A percentile compares a stretch with the other conserved stretches of the same genome.
Evolutionary conservation across 2,888 invertebrate genomes (phyloP).

Genomic region (Hedya salicella): DNA sequence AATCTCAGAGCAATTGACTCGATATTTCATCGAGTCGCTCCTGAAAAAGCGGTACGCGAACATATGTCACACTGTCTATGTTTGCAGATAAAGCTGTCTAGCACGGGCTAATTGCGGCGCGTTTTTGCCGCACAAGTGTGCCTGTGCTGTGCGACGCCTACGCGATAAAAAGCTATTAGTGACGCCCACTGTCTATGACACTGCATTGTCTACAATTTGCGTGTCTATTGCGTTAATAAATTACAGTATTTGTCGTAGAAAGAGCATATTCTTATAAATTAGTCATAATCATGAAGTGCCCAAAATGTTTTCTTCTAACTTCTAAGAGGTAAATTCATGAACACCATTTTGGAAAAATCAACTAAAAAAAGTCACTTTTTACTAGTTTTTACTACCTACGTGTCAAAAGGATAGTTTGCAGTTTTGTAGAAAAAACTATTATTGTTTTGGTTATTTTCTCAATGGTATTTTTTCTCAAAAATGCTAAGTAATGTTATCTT

Average conservation of each 20-base stretch:
- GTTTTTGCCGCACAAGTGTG: conserved; percentile 48
- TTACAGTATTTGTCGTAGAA: conserved; percentile 20
- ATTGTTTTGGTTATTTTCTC: too few species aligned
- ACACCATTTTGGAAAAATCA: too few species aligned
- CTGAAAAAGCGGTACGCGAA: conserved; percentile 47
- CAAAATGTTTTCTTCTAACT: too few species aligned
- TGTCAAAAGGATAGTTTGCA: too few species aligned
- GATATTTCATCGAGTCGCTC: background rate
- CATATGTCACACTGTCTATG: conserved; percentile 48
- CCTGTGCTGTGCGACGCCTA: conserved; percentile 49
- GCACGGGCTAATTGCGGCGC: conserved; percentile 58
- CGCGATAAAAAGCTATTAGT: conserved; percentile 43
- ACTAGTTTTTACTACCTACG: too few species aligned
- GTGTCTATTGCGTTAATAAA: conserved; percentile 32
- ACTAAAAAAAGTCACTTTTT: too few species aligned
- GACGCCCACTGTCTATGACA: conserved; percentile 38
- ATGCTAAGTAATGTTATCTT: too few species aligned
- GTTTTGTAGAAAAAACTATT: too few species aligned
- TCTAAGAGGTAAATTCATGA: too few species aligned
- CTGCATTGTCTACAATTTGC: conserved; percentile 29
- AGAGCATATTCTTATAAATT: conserved; percentile 20
- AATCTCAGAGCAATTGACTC: conserved; percentile 13
- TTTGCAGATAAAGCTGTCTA: conserved; percentile 60
- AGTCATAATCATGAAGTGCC: too few species aligned
- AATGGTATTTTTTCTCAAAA: too few species aligned